Base-by-base conservation (phyloP, 2,888 invertebrate species). In the Lamellibrachia columna region DNA sequence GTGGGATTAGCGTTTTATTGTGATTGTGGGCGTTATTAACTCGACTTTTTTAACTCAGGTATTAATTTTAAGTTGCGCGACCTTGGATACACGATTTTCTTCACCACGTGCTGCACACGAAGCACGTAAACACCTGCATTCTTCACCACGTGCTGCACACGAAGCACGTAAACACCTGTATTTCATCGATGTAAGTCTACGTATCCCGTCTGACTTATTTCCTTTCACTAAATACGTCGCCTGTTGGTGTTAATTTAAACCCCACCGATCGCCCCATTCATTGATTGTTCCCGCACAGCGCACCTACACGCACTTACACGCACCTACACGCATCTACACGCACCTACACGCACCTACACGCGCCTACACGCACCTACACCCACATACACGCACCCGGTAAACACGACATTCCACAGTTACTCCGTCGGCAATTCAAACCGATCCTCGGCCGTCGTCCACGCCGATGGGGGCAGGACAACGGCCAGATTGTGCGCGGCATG, bases 391-490 rank as follows among this genome's bases (percentile, higher is more conserved):
- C n/a, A 75, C 22, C 75, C 75, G 6, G 75, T 75, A 15, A 75
- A n/a, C 75, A n/a, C 22, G 6, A n/a, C 75, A 75, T 75, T 75
- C 75, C 22, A 22, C 6, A 15, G 15, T 6, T 75, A 75, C 75
- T 75, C 75, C 75, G 75, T 75, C 75, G 75, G 75, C 75, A 75
- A 22, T n/a, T 75, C 75, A 75, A 75, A 75, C 75, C 75, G 75
- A 75, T 15, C 75, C n/a, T 75, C 22, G 75, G n/a, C 22, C 75
- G 75, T 6, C 75, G 75, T 75, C 22, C 75, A n/a, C 75, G 75
- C 75, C 15, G 75, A 75, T n/a, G 22, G n/a, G 22, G 75, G 3
- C 75, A 75, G 75, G 22, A 75, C 75, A 75, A 75, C 75, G 75
- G n/a, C 75, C 75, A 75, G 75, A 75, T 75, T 75, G 75, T 75